A percentile compares a stretch with the other conserved stretches of the same genome.
phyloP scores from a whole-genome alignment of 2,797 vertebrate species.

The Phaenicophaeus curvirostris region DNA sequence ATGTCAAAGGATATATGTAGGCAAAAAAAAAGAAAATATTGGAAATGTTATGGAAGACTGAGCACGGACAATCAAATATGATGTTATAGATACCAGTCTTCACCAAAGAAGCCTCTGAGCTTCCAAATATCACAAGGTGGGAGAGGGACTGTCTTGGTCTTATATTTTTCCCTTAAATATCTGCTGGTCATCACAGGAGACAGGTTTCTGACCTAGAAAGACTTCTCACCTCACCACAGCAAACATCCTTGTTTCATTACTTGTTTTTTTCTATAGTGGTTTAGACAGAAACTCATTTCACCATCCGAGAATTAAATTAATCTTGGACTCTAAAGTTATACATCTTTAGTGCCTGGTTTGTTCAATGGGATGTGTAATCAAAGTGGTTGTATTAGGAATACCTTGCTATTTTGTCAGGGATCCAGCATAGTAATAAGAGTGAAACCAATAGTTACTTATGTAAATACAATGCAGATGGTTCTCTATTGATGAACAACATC shows the following conservation, averaged over 20 bases:
- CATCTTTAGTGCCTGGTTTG: background rate
- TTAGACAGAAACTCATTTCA: background rate
- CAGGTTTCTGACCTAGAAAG: background rate
- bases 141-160: background rate
- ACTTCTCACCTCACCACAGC: background rate
- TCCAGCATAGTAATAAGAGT: conserved; percentile 6
- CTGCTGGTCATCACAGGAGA: background rate
- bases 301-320: background rate
- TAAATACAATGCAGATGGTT: conserved; percentile 60
- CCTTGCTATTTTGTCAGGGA: conserved; percentile 12
- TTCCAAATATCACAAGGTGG: background rate
- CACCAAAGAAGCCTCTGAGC: background rate
- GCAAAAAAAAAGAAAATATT: background rate
- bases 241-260: background rate
- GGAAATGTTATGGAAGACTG: background rate
- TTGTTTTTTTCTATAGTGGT: background rate
- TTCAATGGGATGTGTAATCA: background rate
- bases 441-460: conserved; percentile 22
- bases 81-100: background rate
- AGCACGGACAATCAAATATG: background rate
- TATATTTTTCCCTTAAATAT: background rate
- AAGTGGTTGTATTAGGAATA: background rate
- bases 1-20: background rate
- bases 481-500: conserved; percentile 14
- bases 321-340: background rate